Percentiles rank a stretch among this genome's conserved stretches.
These are phyloP conservation scores for Stratiolaelaps scimitus DNA, from an alignment of 1,140 invertebrate genomes.

Conservation along the genomic window DNA sequence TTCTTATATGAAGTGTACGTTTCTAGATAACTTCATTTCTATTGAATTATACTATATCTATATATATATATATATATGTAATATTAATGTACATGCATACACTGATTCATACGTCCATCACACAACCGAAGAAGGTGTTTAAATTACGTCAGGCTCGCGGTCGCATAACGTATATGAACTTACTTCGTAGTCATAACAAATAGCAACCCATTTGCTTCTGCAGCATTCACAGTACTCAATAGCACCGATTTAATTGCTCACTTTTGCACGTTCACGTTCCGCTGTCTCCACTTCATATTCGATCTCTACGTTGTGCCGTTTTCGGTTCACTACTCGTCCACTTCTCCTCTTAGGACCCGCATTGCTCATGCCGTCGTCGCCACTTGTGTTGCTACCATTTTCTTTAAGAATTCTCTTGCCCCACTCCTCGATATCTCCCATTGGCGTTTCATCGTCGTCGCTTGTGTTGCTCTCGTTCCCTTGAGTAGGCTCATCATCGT, in stretches of 20 bases:
- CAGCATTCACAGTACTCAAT: neutral
- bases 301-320: slow-evolving; percentile 34
- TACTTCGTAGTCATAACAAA: too few species aligned
- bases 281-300: slow-evolving; percentile 35
- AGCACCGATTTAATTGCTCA: neutral
- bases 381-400: neutral
- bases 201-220: too few species aligned
- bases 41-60: too few species aligned
- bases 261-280: neutral
- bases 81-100: too few species aligned
- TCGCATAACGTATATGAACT: too few species aligned
- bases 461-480: slow-evolving; percentile 33
- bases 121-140: too few species aligned
- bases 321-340: slow-evolving; percentile 12
- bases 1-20: too few species aligned
- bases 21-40: too few species aligned
- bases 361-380: neutral
- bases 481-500: slow-evolving; percentile 37
- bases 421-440: slow-evolving; percentile 30
- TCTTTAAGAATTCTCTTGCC: slow-evolving; percentile 26
- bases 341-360: neutral
- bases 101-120: too few species aligned
- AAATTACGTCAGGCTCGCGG: too few species aligned
- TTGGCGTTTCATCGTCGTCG: slow-evolving; percentile 16
- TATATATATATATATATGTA: too few species aligned